Base-by-base conservation (phyloP, 2,113 vertebrate genomes). In the Ia io region DNA sequence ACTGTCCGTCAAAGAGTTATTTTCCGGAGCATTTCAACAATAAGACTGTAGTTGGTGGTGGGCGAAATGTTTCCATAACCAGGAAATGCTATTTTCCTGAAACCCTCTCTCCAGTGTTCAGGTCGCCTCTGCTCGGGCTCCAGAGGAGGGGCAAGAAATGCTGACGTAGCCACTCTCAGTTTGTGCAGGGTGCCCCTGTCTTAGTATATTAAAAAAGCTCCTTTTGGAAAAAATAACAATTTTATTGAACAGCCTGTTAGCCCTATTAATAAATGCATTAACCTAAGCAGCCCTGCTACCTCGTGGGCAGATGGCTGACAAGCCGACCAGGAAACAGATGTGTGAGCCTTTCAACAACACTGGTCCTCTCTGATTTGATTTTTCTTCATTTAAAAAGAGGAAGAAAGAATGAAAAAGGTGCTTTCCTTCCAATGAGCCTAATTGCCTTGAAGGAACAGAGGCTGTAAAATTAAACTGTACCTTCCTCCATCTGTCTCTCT, bases 371-470 rank as follows among this genome's bases (percentile, higher is more conserved):
- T 44, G 20, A 83, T 79, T 90, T 93, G 93, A 97, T 95, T 85
- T 96, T 97, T 96, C 93, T 90, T 96, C 95, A 79, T 97, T 97
- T 96, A 71, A 93, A 95, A 92, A 93, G 51, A 91, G 17, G 49
- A 32, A 89, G 80, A 73, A 96, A 63, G 51, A 87, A 95, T 94
- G 71, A 94, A 97, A 96, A 96, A 95, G 91, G 65, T 96, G 69
- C 91, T 96, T 97, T 93, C 40, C 88, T 94, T 97, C 87, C 9
- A 11, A 3, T 91, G 76, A 96, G 73, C 76, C 97, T 97, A 95
- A 98, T 97, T 97, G 84, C 93, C 94, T 92, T 96, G 96, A 97
- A 98, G 91, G 94, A 97, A 70, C 87, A 69, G 79, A 67, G 93
- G 90, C 93, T 92, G 73, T 96, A 96, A 98, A 83, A 97, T 83